Evolutionary conservation across 1,140 invertebrate species (phyloP), one percentile per base, ranked within the genome.

Genomic region (Neodiprion pinetum): DNA sequence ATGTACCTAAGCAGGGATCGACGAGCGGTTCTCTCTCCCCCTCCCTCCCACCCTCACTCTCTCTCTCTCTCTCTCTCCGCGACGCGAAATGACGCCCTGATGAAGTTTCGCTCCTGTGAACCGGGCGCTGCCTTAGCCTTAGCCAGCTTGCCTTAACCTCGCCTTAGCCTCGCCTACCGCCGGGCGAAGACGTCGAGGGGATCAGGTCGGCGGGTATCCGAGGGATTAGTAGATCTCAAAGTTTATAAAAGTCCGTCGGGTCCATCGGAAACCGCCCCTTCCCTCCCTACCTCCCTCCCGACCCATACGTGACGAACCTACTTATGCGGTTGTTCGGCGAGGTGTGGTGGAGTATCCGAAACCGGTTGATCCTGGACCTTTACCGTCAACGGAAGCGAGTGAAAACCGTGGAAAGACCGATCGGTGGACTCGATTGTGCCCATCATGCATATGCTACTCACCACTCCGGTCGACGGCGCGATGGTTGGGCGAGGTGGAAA

Each of bases 11-110:
- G 79, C 78, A 77, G 78, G 81, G 81, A 84, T 78, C 75, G 78
- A 77, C 50, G 50, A n/a, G n/a, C 50, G 50, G 50, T 11, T 10
- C 17, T 21, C 17, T 21, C 17, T 21, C 17, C 17, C 17, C 17
- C 17, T 17, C 17, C 0, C 17, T 21, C 17, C 0, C 17, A 1
- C 17, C 0, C 17, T 21, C 17, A 1, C 17, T 21, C 17, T 21
- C 17, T 21, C 17, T 21, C 17, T 17, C 17, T 21, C 17, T 21
- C 17, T 14, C 71, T 79, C 80, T 82, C 77, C 74, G 79, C 81
- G 76, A 87, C 83, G 80, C 85, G 81, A 85, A 86, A 85, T 87
- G 86, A 88, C 84, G 82, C 80, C 76, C 80, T 87, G 87, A 88
- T 88, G 84, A 88, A 88, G 86, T 87, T 88, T 87, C 75, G 77